Base-by-base conservation (phyloP, 2,797 vertebrate species). In the Pangasius macronema region DNA sequence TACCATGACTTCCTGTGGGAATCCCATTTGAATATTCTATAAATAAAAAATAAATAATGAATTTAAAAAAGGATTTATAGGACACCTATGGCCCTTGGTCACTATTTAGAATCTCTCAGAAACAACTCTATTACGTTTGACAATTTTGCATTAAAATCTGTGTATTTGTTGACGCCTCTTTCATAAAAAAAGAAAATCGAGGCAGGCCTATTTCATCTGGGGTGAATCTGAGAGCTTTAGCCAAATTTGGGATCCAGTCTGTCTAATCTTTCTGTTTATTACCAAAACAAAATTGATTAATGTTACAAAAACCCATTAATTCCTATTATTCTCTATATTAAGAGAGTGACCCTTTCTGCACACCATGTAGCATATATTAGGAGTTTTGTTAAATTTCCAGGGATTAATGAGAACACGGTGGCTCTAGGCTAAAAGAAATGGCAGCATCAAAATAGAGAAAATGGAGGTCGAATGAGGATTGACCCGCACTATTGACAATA, bases 381-480 rank as follows among this genome's bases (percentile, higher is more conserved):
- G 22, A 39, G 5, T 39, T 77, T 65, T 22, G 3, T 53, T 33
- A 4, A 16, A 85, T 85, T 85, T 77, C 42, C 36, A 8, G 39
- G 10, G 27, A 81, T 85, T 53, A 81, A 82, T 82, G 22, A 63
- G 65, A 85, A 81, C 33, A 51, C 13, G 20, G 14, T 24, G 53
- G 24, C 61, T 79, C 18, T 8, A 75, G 80, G 63, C 73, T 61
- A 83, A 83, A 57, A 68, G 36, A 67, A 83, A 77, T 68, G 22
- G 36, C n/a, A 83, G 39, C 11, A 2, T 70, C 36, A 27, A 76
- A 76, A 86, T n/a, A 53, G 75, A 80, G 82, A 65, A 73, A 85
- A 85, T 73, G 36, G 73, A 84, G 82, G 82, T 87, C 20, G 42
- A 87, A 70, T 59, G 63, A 87, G 16, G 76, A 63, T 16, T 85